Conservation (phyloP, 2,113 vertebrate genomes). For the Corythaeola cristata region DNA sequence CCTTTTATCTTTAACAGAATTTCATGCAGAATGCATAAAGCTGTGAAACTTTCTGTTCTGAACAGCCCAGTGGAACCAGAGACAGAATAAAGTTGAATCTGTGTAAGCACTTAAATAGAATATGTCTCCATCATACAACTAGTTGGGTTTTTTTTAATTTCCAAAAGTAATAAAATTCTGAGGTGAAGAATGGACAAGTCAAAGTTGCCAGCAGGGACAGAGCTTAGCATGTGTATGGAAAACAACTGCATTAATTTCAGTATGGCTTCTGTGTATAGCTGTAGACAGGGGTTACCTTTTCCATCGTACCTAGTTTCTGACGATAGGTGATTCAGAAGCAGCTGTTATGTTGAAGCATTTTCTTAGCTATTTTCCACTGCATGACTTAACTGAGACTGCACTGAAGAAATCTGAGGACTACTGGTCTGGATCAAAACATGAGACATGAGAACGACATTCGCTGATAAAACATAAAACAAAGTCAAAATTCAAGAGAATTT, state of each 20-base stretch:
- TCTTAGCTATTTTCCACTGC: neutral
- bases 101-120: neutral
- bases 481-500: neutral
- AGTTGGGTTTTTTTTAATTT: neutral
- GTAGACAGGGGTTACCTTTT: neutral
- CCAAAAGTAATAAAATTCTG: neutral
- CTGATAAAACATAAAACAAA: neutral
- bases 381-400: neutral
- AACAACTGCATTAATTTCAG: neutral
- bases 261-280: neutral
- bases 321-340: neutral
- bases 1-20: neutral
- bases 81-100: neutral
- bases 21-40: neutral
- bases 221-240: neutral
- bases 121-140: neutral
- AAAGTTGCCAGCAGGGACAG: neutral
- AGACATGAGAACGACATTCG: neutral
- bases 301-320: neutral
- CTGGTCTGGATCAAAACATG: neutral
- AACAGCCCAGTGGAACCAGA: neutral
- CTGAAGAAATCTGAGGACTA: neutral
- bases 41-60: neutral
- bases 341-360: neutral
- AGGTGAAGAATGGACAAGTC: neutral